These are phyloP conservation scores for Microtus ochrogaster DNA, from an alignment of 2,113 vertebrate species.

Conservation along the genomic window DNA sequence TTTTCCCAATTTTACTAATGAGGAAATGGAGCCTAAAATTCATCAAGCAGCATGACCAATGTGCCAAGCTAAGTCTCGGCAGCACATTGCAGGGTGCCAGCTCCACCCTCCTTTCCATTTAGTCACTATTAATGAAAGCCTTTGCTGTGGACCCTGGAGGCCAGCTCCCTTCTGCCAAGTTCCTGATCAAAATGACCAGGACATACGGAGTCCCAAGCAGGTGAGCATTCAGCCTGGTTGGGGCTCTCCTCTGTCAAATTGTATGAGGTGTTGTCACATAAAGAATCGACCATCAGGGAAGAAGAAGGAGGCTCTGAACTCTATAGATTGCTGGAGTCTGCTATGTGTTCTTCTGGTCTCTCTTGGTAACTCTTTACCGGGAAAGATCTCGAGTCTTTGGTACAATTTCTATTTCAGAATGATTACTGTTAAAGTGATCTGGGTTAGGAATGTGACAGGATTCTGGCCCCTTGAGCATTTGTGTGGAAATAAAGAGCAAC, in stretches of 20 bases:
- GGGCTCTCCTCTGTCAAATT: not conserved
- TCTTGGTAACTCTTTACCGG: not conserved
- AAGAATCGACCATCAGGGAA: not conserved
- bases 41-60: not conserved
- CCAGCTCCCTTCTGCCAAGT: not conserved
- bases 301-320: not conserved
- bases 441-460: constrained; percentile 56
- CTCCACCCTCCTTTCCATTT: not conserved
- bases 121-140: not conserved
- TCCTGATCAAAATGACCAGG: not conserved
- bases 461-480: not conserved
- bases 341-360: not conserved
- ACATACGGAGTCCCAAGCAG: not conserved
- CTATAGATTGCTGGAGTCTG: not conserved
- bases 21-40: not conserved
- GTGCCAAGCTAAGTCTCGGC: not conserved
- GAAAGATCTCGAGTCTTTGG: constrained; percentile 32
- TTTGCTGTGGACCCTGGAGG: not conserved
- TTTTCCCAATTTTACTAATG: not conserved
- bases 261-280: constrained; percentile 14
- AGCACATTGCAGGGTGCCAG: not conserved
- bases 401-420: constrained; percentile 41
- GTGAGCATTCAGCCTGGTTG: not conserved
- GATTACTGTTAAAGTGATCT: constrained; percentile 43
- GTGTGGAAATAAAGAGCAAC: constrained; percentile 57